Base-by-base conservation (phyloP, 2,113 vertebrate species). In the Corynorhinus townsendii region DNA sequence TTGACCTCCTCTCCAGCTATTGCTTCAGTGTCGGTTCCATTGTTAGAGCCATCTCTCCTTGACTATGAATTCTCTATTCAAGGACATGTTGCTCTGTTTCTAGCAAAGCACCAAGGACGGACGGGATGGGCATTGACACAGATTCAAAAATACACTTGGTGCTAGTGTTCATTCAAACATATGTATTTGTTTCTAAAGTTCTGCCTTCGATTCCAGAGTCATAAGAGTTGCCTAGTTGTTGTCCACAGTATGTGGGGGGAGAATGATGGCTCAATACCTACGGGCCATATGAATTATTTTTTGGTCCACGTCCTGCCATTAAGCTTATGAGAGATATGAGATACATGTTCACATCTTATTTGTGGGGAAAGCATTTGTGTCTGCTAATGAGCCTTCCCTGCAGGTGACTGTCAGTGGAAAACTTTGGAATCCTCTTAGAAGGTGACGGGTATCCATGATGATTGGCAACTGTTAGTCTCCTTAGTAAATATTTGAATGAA, bases 1-100 rank as follows among this genome's bases (percentile, higher is more conserved):
- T 38, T 95, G 95, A 89, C 90, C 68, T 97, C 52, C 14, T 94
- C 43, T 79, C 89, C 86, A 96, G 54, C 54, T 79, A 45, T 72
- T 82, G 40, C 52, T 93, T 95, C 81, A 81, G 0, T 82, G 75
- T 11, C 40, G 40, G 38, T 62, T 77, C 16, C 16, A 22, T 45
- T 62, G 14, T 93, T 11, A 85, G 33, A 76, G 40, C 6, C 8
- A 5, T 71, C 17, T 89, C 35, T 93, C 59, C 35, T 90, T 90
- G 64, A 68, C 86, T 91, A 49, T 80, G 59, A 94, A 92, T 87
- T 45, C n/a, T 12, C n/a, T 40, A 15, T 87, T 87, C 72, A 94
- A 93, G 81, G 93, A 91, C 75, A 49, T 82, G 64, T 69, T 86
- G 62, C 40, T 93, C 33, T 38, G 26, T 26, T 43, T 40, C 28